Evolutionary conservation across 2,888 invertebrate genomes (phyloP).

Genomic region (Cryptosula pallasiana): DNA sequence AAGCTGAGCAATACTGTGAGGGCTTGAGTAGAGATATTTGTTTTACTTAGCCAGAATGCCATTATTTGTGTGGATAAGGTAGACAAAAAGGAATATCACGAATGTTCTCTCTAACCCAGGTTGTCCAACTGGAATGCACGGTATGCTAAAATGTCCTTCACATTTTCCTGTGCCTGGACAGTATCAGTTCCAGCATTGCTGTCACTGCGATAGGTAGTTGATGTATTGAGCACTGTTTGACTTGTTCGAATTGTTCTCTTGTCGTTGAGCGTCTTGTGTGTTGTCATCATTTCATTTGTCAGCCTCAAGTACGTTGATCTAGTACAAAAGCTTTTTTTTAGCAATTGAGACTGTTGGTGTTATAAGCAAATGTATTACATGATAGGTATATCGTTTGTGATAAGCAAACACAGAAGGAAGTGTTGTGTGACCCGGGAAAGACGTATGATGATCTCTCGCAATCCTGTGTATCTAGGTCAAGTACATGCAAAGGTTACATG

Average conservation of each 20-base stretch:
- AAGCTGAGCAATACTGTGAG: no score
- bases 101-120: no score
- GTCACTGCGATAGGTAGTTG: constrained; percentile 3
- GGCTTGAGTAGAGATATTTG: no score
- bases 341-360: neutral
- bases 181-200: neutral
- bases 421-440: neutral
- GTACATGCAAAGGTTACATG: neutral
- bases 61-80: no score
- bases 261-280: no score
- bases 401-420: neutral
- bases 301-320: neutral
- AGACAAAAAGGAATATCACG: no score
- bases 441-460: neutral
- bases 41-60: no score
- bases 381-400: neutral
- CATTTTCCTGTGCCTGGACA: neutral
- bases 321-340: neutral
- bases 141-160: neutral
- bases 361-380: neutral
- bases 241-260: no score
- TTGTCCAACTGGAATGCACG: constrained; percentile 2
- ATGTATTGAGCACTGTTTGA: no score
- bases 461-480: neutral
- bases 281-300: no score